Evolutionary conservation across 1,140 invertebrate genomes (phyloP), one percentile per base, ranked within the genome.

Genomic region (Hirudo medicinalis): DNA sequence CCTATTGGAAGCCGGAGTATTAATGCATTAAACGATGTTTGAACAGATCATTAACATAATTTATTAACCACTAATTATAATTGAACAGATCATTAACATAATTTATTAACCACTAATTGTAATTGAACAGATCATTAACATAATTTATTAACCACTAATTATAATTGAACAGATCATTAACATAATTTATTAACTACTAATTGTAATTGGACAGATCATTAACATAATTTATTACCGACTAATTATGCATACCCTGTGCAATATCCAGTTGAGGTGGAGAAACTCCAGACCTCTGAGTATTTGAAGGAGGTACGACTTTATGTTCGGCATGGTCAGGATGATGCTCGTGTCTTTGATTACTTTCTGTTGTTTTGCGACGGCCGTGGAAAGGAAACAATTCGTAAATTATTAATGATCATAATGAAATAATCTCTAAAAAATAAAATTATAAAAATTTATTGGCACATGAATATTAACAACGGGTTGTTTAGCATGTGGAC

Each of bases 261-360:
- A 83, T 77, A 99, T 95, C 92, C 94, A 99, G 80, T 95, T 90
- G 54, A 87, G 84, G 82, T 99, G 97, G 11, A 99, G 83, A 84
- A 96, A 98, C 83, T 99, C 93, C 22, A 99, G 81, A 8, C 94
- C 97, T 83, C 90, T 86, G 13, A 99, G 81, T 27, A 94, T 97
- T 87, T 97, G 95, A 54, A 99, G 86, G 76, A 89, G 89, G 76
- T 98, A 99, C 0, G 94, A 87, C 82, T 99, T 99, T 43, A 99
- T 93, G 81, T 99, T 92, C 9, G 89, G 87, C 68, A 90, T 88
- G 13, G 91, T 94, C 71, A 99, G 82, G 53, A 98, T 89, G 75
- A 97, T 91, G 73, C 86, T 89, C 40, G 76, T 78, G 74, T 87
- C 85, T 77, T 85, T 85, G 55, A 87, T 84, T 27, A 87, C 79